phyloP scores from a whole-genome alignment of 2,888 invertebrate species.

The Margaritifera margaritifera region DNA sequence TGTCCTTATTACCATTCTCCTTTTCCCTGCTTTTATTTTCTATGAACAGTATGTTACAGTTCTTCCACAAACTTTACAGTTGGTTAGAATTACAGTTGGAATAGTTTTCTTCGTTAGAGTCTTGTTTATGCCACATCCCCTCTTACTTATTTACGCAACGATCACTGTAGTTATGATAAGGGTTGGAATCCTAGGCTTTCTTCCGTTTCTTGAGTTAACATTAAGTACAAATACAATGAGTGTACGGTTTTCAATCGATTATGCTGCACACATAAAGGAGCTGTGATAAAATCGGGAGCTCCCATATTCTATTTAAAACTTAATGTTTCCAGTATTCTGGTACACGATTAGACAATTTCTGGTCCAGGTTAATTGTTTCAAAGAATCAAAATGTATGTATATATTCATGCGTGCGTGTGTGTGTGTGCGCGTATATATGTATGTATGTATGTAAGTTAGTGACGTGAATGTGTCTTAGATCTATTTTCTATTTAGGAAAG shows the following conservation, averaged over 20 bases:
- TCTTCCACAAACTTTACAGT: slow-evolving; percentile 52
- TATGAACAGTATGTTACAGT: slow-evolving; percentile 59
- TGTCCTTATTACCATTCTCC: slow-evolving; percentile 38
- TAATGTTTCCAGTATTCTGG: slow-evolving; percentile 40
- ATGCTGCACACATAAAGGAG: slow-evolving; percentile 47
- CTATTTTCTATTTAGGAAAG: too few relatives aligned
- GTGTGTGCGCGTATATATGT: too few relatives aligned
- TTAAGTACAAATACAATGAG: slow-evolving; percentile 60
- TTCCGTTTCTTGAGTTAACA: slow-evolving; percentile 52
- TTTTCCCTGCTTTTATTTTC: slow-evolving; percentile 52
- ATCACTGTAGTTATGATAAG: slow-evolving; percentile 53
- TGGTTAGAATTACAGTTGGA: slow-evolving; percentile 53
- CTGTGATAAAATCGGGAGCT: slow-evolving; percentile 30
- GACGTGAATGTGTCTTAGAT: too few relatives aligned
- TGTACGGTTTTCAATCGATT: slow-evolving; percentile 63
- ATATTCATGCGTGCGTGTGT: too few relatives aligned
- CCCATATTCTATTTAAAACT: slow-evolving; percentile 39
- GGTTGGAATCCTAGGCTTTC: slow-evolving; percentile 57
- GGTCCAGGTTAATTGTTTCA: too few relatives aligned
- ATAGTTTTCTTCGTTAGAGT: slow-evolving; percentile 55
- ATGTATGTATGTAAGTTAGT: too few relatives aligned
- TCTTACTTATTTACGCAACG: slow-evolving; percentile 48
- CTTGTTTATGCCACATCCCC: slow-evolving; percentile 56
- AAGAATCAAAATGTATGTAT: too few relatives aligned
- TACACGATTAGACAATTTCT: slow-evolving; percentile 29